These are phyloP conservation scores for Alcis repandata DNA, from an alignment of 2,888 invertebrate species.

Conservation along the genomic window DNA sequence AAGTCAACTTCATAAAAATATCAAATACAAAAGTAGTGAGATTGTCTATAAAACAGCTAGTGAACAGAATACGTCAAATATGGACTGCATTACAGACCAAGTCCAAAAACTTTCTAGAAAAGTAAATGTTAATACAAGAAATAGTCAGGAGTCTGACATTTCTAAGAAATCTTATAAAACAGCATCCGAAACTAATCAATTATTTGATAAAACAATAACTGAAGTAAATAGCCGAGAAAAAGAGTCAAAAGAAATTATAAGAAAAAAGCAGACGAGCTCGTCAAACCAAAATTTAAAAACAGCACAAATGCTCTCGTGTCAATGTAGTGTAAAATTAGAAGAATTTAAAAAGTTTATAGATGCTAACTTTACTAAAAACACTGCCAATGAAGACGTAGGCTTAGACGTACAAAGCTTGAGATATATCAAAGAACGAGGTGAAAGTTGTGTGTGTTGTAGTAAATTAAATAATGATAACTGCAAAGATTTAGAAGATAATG, in stretches of 20 bases:
- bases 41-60: conserved; percentile 1
- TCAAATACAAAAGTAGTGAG: neutral
- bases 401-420: conserved; percentile 53
- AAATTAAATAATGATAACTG: conserved; percentile 53
- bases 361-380: conserved; percentile 43
- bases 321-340: conserved; percentile 50
- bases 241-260: neutral
- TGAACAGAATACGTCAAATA: neutral
- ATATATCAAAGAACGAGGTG: conserved; percentile 33
- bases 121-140: neutral
- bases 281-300: conserved; percentile 15
- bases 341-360: conserved; percentile 51
- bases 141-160: conserved; percentile 5
- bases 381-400: conserved; percentile 48
- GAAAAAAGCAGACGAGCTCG: neutral
- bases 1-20: neutral
- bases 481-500: conserved; percentile 73
- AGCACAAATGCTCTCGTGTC: conserved; percentile 37
- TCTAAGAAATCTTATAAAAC: conserved; percentile 4
- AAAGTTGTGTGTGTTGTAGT: conserved; percentile 69
- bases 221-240: neutral
- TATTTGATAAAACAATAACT: neutral
- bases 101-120: neutral
- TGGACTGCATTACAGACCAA: neutral
- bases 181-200: neutral